A percentile compares a stretch with the other conserved stretches of the same genome.
These are phyloP conservation scores for Galago senegalensis DNA, from an alignment of 2,797 vertebrate species.

Conservation along the genomic window DNA sequence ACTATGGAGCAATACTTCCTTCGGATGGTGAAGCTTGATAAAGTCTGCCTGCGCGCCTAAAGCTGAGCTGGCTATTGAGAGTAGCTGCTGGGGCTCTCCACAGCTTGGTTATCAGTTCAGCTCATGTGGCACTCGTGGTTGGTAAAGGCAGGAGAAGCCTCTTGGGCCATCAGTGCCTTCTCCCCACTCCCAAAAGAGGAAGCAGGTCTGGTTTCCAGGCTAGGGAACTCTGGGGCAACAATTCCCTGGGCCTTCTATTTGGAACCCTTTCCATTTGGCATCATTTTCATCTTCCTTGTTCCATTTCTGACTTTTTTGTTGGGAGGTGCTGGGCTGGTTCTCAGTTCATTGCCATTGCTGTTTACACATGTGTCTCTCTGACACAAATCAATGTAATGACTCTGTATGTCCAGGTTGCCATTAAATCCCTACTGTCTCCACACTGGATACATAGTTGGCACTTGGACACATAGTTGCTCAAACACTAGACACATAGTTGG, in stretches of 20 bases:
- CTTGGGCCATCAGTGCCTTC: neutral
- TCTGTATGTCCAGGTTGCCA: neutral
- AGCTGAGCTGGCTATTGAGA: rapidly evolving
- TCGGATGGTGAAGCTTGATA: rapidly evolving
- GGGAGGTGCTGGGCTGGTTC: neutral
- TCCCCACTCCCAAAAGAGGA: neutral
- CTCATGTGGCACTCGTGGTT: neutral
- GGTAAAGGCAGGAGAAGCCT: neutral
- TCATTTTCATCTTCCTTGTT: neutral
- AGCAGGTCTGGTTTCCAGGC: neutral
- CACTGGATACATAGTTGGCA: neutral
- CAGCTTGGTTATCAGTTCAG: neutral
- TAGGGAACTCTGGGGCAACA: neutral
- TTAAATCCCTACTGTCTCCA: neutral
- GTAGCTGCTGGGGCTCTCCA: neutral
- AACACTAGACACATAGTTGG: neutral
- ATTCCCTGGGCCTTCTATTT: neutral
- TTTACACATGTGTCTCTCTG: neutral
- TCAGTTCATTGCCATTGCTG: neutral
- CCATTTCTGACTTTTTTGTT: neutral
- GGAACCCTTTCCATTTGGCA: neutral
- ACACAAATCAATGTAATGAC: neutral
- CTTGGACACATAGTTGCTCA: neutral
- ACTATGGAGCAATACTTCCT: neutral
- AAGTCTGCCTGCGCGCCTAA: neutral